phyloP scores from a whole-genome alignment of 2,888 invertebrate genomes.

The Andricus curvator region DNA sequence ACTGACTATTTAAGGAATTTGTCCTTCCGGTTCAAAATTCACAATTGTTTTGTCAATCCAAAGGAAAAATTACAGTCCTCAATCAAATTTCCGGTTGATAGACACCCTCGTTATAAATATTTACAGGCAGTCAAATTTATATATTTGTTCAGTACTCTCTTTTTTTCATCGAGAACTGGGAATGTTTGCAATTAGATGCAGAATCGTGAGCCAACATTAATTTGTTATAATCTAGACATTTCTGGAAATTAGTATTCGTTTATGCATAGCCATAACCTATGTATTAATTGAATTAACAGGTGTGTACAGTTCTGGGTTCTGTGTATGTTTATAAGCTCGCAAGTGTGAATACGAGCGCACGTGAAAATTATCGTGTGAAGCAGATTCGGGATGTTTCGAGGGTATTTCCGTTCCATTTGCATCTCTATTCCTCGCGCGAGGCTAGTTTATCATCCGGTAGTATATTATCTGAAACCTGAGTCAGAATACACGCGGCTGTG shows the following conservation, averaged over 20 bases:
- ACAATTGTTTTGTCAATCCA: background rate
- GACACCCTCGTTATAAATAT: background rate
- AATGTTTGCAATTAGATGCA: background rate
- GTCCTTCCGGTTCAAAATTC: background rate
- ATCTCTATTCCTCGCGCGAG: conserved; percentile 60
- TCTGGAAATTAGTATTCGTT: background rate
- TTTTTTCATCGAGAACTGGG: background rate
- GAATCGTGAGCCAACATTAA: background rate
- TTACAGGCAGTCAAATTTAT: background rate
- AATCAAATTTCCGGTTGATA: background rate
- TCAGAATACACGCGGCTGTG: conserved; percentile 53
- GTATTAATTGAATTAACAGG: conserved; percentile 27
- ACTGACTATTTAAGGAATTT: no score
- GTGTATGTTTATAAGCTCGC: conserved; percentile 3
- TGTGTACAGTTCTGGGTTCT: background rate
- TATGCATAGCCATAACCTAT: background rate
- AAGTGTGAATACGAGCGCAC: conserved; percentile 33
- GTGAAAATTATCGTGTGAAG: conserved; percentile 52
- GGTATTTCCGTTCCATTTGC: conserved; percentile 63
- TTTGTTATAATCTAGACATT: background rate
- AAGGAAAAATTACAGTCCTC: background rate
- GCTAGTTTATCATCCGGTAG: conserved; percentile 56
- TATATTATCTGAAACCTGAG: conserved; percentile 52
- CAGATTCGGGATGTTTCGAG: conserved; percentile 60
- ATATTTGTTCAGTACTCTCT: background rate